These are phyloP conservation scores for Pelosia muscerda DNA, from an alignment of 2,888 invertebrate genomes.

Conservation along the genomic window DNA sequence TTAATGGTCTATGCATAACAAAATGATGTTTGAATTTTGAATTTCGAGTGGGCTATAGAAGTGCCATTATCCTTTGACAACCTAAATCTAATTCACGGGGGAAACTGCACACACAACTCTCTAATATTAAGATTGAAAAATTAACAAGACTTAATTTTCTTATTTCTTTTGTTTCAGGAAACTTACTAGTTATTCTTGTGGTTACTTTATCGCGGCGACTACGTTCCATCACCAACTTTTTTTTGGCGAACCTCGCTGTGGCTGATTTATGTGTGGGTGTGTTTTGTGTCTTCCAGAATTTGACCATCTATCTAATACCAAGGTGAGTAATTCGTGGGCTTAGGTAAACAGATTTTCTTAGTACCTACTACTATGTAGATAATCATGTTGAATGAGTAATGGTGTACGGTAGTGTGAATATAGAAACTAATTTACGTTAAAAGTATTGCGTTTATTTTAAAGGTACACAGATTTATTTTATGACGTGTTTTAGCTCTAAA, in stretches of 20 bases:
- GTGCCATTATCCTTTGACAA: too few relatives aligned
- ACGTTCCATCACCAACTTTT: slow-evolving; percentile 96
- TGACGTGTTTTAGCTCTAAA: neutral
- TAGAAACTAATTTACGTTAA: slow-evolving; percentile 1
- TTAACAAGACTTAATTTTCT: neutral
- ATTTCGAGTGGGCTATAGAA: too few relatives aligned
- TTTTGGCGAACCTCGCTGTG: slow-evolving; percentile 95
- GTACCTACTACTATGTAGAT: slow-evolving; percentile 26
- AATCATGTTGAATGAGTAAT: slow-evolving; percentile 37
- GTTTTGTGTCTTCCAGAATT: slow-evolving; percentile 96
- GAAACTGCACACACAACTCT: too few relatives aligned
- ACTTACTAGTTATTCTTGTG: slow-evolving; percentile 94
- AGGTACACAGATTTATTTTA: slow-evolving; percentile 6
- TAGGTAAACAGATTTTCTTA: slow-evolving; percentile 34
- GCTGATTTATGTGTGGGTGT: slow-evolving; percentile 97
- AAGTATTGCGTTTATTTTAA: slow-evolving; percentile 3
- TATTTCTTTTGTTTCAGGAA: slow-evolving; percentile 88
- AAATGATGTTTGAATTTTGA: too few relatives aligned
- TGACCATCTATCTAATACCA: slow-evolving; percentile 92
- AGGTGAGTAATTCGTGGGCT: slow-evolving; percentile 82
- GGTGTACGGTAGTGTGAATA: slow-evolving; percentile 2
- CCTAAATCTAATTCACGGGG: too few relatives aligned
- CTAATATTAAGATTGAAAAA: too few relatives aligned
- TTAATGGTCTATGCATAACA: too few relatives aligned
- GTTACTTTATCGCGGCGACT: slow-evolving; percentile 93